phyloP scores from a whole-genome alignment of 1,140 invertebrate species.

The Cyclina sinensis region DNA sequence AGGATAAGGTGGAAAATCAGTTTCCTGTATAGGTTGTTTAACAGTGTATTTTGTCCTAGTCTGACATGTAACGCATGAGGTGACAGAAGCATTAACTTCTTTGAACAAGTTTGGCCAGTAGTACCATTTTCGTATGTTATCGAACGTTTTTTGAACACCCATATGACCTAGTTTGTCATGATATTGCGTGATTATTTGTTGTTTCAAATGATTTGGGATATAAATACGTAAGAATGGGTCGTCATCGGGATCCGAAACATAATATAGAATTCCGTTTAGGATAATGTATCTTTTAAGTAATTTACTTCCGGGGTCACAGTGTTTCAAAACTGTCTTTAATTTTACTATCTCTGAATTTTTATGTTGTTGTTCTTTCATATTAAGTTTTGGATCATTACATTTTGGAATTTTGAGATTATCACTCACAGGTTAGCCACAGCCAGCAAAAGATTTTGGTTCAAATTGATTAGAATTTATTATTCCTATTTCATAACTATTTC shows the following conservation, averaged over 20 bases:
- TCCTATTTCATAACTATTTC: constrained; percentile 54
- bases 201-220: constrained; percentile 24
- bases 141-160: constrained; percentile 60
- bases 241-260: constrained; percentile 51
- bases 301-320: too few species aligned
- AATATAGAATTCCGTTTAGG: constrained; percentile 59
- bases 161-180: constrained; percentile 68
- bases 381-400: background rate
- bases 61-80: constrained; percentile 66
- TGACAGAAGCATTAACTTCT: constrained; percentile 37
- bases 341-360: too few species aligned
- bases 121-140: constrained; percentile 46
- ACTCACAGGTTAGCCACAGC: background rate
- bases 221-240: constrained; percentile 46
- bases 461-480: constrained; percentile 63
- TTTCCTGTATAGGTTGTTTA: constrained; percentile 59
- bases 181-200: constrained; percentile 38
- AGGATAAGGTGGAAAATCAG: constrained; percentile 48
- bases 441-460: constrained; percentile 59
- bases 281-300: too few species aligned
- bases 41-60: constrained; percentile 9
- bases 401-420: background rate
- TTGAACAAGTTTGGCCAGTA: constrained; percentile 68
- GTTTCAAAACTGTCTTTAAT: too few species aligned
- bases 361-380: constrained; percentile 59